Base-by-base conservation (phyloP, 2,797 vertebrate genomes). In the Anguilla marmorata region DNA sequence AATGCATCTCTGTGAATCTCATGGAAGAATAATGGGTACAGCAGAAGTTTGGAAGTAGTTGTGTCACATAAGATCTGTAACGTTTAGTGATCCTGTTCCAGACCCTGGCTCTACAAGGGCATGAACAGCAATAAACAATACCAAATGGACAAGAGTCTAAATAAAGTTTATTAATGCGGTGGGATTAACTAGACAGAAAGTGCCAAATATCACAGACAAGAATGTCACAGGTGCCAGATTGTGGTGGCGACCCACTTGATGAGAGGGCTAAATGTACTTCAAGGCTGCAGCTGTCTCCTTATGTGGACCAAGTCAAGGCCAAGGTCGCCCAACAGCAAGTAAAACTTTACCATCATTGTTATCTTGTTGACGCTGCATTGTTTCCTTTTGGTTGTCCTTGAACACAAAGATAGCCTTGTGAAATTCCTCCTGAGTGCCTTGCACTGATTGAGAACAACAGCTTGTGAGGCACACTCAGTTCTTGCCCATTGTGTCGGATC, bases 331-430 rank as follows among this genome's bases (percentile, higher is more conserved):
- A 7, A 58, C 37, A 84, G 27, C 89, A 83, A 66, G 85, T 79
- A 86, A 88, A 86, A 79, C 80, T 76, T 80, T 66, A 66, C 85
- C 82, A 9, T 52, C 48, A 16, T 37, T 54, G 85, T 87, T 87
- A 86, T 89, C 87, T 88, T 72, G 69, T 69, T 91, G 89, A 90
- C 89, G 88, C 54, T 33, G 88, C 88, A 91, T 92, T 92, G 92
- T 93, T 92, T 89, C 89, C 90, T 89, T 90, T 86, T 60, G 86
- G 88, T 89, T 89, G 91, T 85, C 92, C 91, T 93, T 90, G 90
- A 92, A 90, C 84, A 93, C 91, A 93, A 93, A 93, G 91, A 93
- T 93, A 93, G 92, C 91, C 92, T 88, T 90, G 91, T 92, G 91
- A 92, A 92, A 92, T 93, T 91, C 90, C 84, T 91, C 6, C 88